Conservation (phyloP, 2,888 invertebrate genomes). For the Rosalia funebris region DNA sequence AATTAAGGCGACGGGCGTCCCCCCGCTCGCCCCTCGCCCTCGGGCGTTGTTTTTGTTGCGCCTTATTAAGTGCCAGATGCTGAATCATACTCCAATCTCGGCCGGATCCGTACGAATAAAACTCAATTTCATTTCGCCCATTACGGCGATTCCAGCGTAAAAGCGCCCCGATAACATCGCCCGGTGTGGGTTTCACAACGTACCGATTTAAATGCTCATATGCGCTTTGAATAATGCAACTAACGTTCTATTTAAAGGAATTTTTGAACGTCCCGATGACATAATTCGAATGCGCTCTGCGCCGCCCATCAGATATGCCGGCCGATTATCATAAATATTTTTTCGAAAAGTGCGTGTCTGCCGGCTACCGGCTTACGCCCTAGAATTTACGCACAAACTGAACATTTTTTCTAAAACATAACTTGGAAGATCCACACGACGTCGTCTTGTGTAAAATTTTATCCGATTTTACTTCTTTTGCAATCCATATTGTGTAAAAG, state of each 20-base stretch:
- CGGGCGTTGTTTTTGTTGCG: background rate
- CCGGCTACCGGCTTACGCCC: constrained; percentile 14
- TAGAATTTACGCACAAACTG: too few relatives aligned
- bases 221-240: constrained; percentile 37
- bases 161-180: constrained; percentile 32
- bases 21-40: background rate
- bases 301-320: constrained; percentile 6
- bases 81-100: constrained; percentile 19
- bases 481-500: too few relatives aligned
- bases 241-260: constrained; percentile 11
- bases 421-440: too few relatives aligned
- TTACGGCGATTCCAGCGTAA: constrained; percentile 23
- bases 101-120: constrained; percentile 1
- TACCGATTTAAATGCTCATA: constrained; percentile 36
- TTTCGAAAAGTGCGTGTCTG: background rate
- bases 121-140: constrained; percentile 17
- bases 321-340: constrained; percentile 18
- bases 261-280: constrained; percentile 15
- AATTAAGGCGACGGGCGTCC: constrained; percentile 6
- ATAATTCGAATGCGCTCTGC: too few relatives aligned
- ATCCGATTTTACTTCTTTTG: too few relatives aligned
- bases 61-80: constrained; percentile 15
- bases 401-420: too few relatives aligned
- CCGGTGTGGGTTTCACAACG: constrained; percentile 35
- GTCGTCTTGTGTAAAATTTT: too few relatives aligned